Base-by-base conservation (phyloP, 2,797 vertebrate species). In the Tinamus major region DNA sequence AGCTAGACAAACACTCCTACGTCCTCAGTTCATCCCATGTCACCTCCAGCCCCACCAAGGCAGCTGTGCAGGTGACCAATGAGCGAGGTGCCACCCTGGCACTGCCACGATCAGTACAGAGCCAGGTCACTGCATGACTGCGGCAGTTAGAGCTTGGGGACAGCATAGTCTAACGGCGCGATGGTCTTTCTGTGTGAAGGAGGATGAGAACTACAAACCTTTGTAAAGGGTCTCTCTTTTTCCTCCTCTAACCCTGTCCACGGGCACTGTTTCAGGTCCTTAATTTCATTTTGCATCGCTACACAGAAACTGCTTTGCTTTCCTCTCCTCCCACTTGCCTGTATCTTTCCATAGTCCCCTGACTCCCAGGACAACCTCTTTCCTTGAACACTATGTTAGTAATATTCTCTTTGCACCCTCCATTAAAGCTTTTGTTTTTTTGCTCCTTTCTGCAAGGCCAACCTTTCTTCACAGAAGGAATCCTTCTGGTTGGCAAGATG, bases 401-500 rank as follows among this genome's bases (percentile, higher is more conserved):
- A 67, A 31, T 3, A 42, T 44, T 35, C 24, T 33, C 51, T 29
- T 58, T 41, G 8, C 64, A 51, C n/a, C 58, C 69, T n/a, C 35
- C 33, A 8, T 1, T 29, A 56, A 56, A 17, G 13, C 4, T 33
- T 76, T 51, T 26, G 4, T 37, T 21, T 37, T 18, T 13, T 41
- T 51, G 16, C 23, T 78, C 53, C 35, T 29, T 71, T 62, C 2
- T 13, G 33, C 27, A 8, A 68, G 19, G 78, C 97, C 88, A 59
- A 99, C 99, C 99, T 99, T 98, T 99, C 97, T 98, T 99, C 79
- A 99, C 97, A 0, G 98, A 99, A 1, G 98, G 97, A 3, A 98
- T 98, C 89, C 98, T 98, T 85, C 98, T 98, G 24, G 98, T 97
- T 71, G 98, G 98, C 72, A 99, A 93, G 91, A 99, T 96, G 33